These are phyloP conservation scores for Tiaroga cobitis DNA, from an alignment of 2,797 vertebrate species.

Conservation along the genomic window DNA sequence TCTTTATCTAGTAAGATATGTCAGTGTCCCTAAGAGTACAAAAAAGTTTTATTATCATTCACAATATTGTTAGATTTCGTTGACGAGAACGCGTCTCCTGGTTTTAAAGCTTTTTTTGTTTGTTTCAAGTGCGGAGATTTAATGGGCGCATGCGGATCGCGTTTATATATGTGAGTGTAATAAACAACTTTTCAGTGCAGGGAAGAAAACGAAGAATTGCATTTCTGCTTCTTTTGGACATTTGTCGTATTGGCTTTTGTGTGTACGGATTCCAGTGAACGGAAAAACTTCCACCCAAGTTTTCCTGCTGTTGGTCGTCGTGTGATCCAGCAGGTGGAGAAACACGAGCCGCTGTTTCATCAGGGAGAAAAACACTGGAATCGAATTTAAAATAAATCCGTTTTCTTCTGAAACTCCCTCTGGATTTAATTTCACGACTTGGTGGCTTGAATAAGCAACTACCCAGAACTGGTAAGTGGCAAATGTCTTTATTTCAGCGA, in stretches of 20 bases:
- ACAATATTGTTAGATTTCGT: background rate
- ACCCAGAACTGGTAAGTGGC: constrained; percentile 1
- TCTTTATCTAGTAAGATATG: constrained; percentile 9
- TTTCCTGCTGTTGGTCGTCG: constrained; percentile 30
- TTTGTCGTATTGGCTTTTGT: background rate
- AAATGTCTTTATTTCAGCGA: background rate
- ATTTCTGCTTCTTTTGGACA: background rate
- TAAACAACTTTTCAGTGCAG: background rate
- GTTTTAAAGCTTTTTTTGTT: background rate
- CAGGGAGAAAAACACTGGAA: background rate
- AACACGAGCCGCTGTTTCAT: constrained; percentile 49
- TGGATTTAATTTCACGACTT: constrained; percentile 4
- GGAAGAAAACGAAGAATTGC: background rate
- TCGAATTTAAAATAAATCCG: background rate
- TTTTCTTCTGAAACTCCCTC: background rate
- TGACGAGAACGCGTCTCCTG: background rate
- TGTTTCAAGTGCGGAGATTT: constrained; percentile 26
- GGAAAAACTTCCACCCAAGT: constrained; percentile 45
- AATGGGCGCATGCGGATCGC: constrained; percentile 23
- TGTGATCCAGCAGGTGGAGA: constrained; percentile 48
- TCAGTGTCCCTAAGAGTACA: background rate
- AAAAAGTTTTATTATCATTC: background rate
- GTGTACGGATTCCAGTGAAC: background rate
- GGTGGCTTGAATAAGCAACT: background rate
- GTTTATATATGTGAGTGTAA: background rate